Percentiles rank a stretch among this genome's conserved stretches.
These are phyloP conservation scores for Neodiprion lecontei DNA, from an alignment of 1,140 invertebrate species.

Conservation along the genomic window DNA sequence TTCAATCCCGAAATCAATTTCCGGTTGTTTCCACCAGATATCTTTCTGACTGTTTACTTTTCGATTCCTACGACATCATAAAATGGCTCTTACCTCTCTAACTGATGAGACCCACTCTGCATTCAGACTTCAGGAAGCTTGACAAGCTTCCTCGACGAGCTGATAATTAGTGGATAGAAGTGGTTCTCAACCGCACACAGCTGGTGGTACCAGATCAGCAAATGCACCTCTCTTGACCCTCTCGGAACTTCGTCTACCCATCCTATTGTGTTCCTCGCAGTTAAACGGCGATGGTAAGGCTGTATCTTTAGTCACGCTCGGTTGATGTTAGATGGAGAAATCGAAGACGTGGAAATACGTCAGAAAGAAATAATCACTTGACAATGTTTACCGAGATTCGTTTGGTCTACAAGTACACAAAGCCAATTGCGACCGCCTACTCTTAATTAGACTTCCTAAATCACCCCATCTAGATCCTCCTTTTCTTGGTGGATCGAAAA, in stretches of 20 bases:
- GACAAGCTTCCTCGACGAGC: no score
- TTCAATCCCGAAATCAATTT: no score
- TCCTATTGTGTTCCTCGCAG: neutral
- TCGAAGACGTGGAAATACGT: neutral
- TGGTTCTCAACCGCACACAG: no score
- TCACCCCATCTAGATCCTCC: neutral
- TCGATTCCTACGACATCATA: no score
- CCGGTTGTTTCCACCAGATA: no score
- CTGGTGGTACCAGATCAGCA: no score
- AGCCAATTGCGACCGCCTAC: neutral
- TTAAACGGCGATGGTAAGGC: neutral
- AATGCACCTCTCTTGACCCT: no score
- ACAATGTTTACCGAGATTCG: neutral
- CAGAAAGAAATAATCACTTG: neutral
- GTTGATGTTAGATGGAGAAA: neutral
- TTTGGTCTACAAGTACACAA: neutral
- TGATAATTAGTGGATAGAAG: no score
- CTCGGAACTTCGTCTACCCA: neutral
- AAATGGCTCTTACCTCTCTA: no score
- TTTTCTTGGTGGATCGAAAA: neutral
- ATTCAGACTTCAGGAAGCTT: no score
- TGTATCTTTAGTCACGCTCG: neutral
- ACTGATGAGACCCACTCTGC: no score
- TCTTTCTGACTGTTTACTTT: no score
- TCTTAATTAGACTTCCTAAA: neutral